Evolutionary conservation across 2,888 invertebrate genomes (phyloP).

Genomic region (Tromatobia lineatoria): DNA sequence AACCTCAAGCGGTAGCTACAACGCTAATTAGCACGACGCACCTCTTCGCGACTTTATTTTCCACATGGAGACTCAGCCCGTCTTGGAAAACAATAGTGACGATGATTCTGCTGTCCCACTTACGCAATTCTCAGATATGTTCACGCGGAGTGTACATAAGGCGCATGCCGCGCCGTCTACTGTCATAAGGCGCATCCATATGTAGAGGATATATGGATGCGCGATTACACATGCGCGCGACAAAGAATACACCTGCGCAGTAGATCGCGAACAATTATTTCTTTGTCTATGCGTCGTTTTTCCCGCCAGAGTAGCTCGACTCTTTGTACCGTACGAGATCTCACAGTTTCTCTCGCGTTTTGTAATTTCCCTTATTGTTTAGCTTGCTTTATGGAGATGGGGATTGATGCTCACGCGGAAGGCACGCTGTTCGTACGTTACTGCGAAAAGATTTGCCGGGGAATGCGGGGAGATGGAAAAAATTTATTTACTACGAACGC

Average conservation of each 20-base stretch:
- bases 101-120: constrained; percentile 46
- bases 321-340: constrained; percentile 34
- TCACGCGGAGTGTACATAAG: constrained; percentile 11
- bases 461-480: not conserved
- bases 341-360: constrained; percentile 62
- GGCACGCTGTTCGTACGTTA: not conserved
- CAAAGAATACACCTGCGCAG: not conserved
- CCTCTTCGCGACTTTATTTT: constrained; percentile 20
- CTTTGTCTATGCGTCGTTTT: constrained; percentile 40
- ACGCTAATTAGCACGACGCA: constrained; percentile 58
- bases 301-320: constrained; percentile 18
- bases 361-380: constrained; percentile 47
- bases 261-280: constrained; percentile 43
- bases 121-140: constrained; percentile 57
- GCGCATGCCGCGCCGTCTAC: not conserved
- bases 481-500: constrained; percentile 2
- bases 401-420: not conserved
- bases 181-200: constrained; percentile 12
- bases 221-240: not conserved
- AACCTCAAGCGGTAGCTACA: constrained; percentile 37
- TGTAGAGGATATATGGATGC: too few relatives aligned
- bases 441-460: constrained; percentile 9
- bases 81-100: constrained; percentile 38
- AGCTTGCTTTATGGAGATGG: constrained; percentile 7
- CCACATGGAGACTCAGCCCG: not conserved